Conservation (phyloP, 2,888 invertebrate genomes). For the Meteorus colon region DNA sequence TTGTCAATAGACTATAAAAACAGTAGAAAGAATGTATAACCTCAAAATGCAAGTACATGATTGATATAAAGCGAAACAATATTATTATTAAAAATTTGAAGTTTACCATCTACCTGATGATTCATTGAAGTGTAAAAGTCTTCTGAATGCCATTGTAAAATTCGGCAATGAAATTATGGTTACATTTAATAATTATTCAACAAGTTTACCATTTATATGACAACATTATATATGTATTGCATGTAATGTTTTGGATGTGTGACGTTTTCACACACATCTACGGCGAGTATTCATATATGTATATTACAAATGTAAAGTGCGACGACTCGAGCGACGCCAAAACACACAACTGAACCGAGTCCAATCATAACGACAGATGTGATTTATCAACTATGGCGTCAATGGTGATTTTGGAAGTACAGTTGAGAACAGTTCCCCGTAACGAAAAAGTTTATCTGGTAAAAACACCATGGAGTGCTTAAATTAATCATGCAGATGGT, state of each 20-base stretch:
- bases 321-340: slow-evolving; percentile 17
- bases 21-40: slow-evolving; percentile 29
- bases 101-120: slow-evolving; percentile 59
- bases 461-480: slow-evolving; percentile 3
- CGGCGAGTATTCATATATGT: not conserved
- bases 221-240: not conserved
- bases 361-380: slow-evolving; percentile 11
- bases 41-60: not conserved
- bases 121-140: slow-evolving; percentile 57
- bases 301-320: too few relatives aligned
- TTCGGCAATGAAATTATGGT: not conserved
- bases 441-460: not conserved
- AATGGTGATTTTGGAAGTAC: slow-evolving; percentile 34
- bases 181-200: not conserved
- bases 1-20: slow-evolving; percentile 60
- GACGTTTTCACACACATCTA: not conserved
- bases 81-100: slow-evolving; percentile 4
- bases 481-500: slow-evolving; percentile 35
- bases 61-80: not conserved
- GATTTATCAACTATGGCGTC: slow-evolving; percentile 41
- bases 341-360: slow-evolving; percentile 4
- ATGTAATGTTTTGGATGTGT: not conserved
- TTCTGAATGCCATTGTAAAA: slow-evolving; percentile 56
- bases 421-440: slow-evolving; percentile 25
- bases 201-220: not conserved